These are phyloP conservation scores for Ectemnius lituratus DNA, from an alignment of 2,888 invertebrate species.

Conservation along the genomic window DNA sequence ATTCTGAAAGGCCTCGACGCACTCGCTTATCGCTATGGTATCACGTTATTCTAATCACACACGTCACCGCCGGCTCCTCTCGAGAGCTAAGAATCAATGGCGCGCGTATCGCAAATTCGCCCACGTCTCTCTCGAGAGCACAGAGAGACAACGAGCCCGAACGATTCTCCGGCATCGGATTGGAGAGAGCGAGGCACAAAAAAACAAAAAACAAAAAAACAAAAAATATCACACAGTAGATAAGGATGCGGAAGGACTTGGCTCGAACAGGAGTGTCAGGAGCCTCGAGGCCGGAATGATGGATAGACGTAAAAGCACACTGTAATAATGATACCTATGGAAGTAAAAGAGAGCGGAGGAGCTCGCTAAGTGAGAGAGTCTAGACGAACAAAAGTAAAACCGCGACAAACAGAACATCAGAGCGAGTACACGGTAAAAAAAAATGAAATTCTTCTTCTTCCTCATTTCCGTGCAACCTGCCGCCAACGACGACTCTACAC, in stretches of 20 bases:
- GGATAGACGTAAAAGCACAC: constrained; percentile 15
- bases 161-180: no score
- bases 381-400: constrained; percentile 45
- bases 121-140: no score
- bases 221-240: constrained; percentile 8
- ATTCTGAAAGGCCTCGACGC: constrained; percentile 80
- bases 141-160: neutral
- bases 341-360: constrained; percentile 10
- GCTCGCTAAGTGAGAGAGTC: neutral
- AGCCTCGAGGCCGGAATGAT: no score
- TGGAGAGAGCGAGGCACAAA: constrained; percentile 20
- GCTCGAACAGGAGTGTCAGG: neutral
- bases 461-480: constrained; percentile 73
- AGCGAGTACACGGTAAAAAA: constrained; percentile 68
- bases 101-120: no score
- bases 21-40: constrained; percentile 5
- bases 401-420: constrained; percentile 57
- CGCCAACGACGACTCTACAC: constrained; percentile 37
- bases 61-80: constrained; percentile 8
- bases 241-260: neutral
- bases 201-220: constrained; percentile 19
- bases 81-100: no score
- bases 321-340: neutral
- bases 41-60: constrained; percentile 19
- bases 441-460: constrained; percentile 77